Percentiles rank a stretch among this genome's conserved stretches.
phyloP scores from a whole-genome alignment of 2,797 vertebrate species.

The Phoeniculus purpureus region DNA sequence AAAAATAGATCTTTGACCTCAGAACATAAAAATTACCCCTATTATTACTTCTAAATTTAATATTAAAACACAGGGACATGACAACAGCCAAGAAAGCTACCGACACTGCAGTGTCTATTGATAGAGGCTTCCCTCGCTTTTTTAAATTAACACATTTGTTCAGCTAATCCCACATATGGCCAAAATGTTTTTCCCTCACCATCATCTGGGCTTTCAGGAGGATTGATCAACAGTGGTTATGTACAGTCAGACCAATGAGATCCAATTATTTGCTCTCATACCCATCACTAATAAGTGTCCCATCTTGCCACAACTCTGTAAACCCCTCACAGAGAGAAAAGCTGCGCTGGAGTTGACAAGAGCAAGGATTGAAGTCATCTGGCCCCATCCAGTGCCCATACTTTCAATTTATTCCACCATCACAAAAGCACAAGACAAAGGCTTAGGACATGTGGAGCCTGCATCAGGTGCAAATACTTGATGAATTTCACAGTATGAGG shows the following conservation, averaged over 20 bases:
- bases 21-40: neutral
- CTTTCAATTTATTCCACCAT: neutral
- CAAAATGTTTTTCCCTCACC: neutral
- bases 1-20: neutral
- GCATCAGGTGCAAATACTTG: neutral
- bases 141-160: neutral
- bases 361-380: neutral
- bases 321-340: neutral
- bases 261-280: neutral
- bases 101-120: neutral
- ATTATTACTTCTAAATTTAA: neutral
- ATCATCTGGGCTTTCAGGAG: neutral
- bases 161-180: neutral
- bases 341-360: neutral
- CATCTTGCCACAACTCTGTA: neutral
- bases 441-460: neutral
- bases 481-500: neutral
- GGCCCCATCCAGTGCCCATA: neutral
- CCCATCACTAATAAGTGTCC: neutral
- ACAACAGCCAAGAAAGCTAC: neutral
- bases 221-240: neutral
- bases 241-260: neutral
- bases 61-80: neutral
- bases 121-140: neutral
- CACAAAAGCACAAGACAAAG: neutral